Base-by-base conservation (phyloP, 1,140 invertebrate species). In the Saccostrea cuccullata region DNA sequence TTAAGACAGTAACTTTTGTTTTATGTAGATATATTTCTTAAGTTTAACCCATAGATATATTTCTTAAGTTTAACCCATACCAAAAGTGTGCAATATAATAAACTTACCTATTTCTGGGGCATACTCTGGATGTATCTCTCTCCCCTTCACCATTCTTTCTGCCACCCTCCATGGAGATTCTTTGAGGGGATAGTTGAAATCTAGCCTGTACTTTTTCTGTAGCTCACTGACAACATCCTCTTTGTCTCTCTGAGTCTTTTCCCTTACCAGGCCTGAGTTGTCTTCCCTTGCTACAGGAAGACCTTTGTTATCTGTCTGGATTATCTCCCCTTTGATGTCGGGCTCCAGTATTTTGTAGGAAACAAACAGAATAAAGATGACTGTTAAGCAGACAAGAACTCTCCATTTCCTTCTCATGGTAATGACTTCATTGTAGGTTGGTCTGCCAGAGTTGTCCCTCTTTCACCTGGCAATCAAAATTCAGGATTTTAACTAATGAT, bases 111-210 rank as follows among this genome's bases (percentile, higher is more conserved):
- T 36, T 83, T 94, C 91, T 30, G 92, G 91, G 1, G 91, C 90
- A 56, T 90, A 85, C 56, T 95, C 95, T 17, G 97, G 97, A 94
- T 97, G 96, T 77, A 97, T 95, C 87, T 97, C 96, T 82, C 96
- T 95, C 70, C 96, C 95, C 93, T 95, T 96, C 8, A 96, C 96
- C 97, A 97, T 97, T 15, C 67, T 64, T 20, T 82, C 91, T 56
- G 91, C 91, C 17, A 91, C 55, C 17, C 82, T 55, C 92, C 92
- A 92, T 64, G 90, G 89, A n/a, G 91, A 88, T 9, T 88, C 86
- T 36, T 73, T 47, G 17, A 90, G n/a, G 12, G 58, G 67, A 70
- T 55, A 77, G 83, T 88, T 47, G 56, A 86, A 87, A 83, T 88
- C 82, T 11, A 88, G 40, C 55, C 64, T 77, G 30, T 87, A 91